Percentiles rank a stretch among this genome's conserved stretches.
These are phyloP conservation scores for Osmerus mordax DNA, from an alignment of 2,113 vertebrate genomes.

Conservation along the genomic window DNA sequence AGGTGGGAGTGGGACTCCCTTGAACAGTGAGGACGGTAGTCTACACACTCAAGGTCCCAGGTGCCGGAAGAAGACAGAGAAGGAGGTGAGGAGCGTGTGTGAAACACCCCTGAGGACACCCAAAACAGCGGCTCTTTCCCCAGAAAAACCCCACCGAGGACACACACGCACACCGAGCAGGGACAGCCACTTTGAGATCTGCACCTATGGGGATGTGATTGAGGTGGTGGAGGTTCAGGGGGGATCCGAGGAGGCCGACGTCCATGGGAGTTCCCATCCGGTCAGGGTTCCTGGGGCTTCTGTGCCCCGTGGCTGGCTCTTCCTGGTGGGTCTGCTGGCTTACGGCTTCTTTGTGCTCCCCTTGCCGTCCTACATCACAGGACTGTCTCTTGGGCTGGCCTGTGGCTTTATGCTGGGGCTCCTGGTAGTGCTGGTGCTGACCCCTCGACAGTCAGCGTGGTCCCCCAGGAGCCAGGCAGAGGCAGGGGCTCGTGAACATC, in stretches of 20 bases:
- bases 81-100: constrained; percentile 31
- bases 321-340: constrained; percentile 68
- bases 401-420: constrained; percentile 79
- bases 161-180: neutral
- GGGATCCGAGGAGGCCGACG: constrained; percentile 8
- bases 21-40: constrained; percentile 14
- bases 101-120: constrained; percentile 41
- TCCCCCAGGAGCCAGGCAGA: neutral
- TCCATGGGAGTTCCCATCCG: neutral
- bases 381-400: constrained; percentile 76
- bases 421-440: constrained; percentile 68
- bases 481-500: no score
- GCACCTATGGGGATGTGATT: constrained; percentile 71
- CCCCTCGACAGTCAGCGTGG: constrained; percentile 28
- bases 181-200: constrained; percentile 70
- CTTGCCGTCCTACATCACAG: constrained; percentile 75
- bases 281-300: constrained; percentile 24
- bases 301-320: constrained; percentile 68
- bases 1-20: constrained; percentile 19
- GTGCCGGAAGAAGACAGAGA: constrained; percentile 5
- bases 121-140: constrained; percentile 32
- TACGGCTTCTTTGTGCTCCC: constrained; percentile 81
- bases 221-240: constrained; percentile 71
- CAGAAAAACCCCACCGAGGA: constrained; percentile 24
- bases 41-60: constrained; percentile 13